Base-by-base conservation (phyloP, 2,888 invertebrate species). In the Ichneumoninae sp. region DNA sequence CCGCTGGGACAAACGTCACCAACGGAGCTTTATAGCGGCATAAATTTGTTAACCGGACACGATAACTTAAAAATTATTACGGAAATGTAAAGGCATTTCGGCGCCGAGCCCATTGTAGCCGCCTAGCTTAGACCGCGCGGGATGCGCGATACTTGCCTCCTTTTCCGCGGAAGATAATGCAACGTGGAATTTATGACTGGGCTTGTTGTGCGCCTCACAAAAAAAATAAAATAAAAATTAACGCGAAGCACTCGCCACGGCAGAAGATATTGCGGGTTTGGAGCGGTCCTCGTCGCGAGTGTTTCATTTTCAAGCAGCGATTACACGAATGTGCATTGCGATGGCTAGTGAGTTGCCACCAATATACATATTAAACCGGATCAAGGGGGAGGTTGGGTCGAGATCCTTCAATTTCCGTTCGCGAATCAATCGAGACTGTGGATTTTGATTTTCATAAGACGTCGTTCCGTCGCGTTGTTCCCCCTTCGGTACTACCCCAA, bases 161-260 rank as follows among this genome's bases (percentile, higher is more conserved):
- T 92, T 92, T 93, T 91, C 91, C 91, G 93, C 89, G 89, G 90
- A 90, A 93, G 93, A 93, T 93, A 93, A 93, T 93, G 90, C 91
- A 88, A 85, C 86, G 81, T 85, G 88, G 86, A 89, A 93, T 93
- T 93, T 93, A 93, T 91, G 92, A 91, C 68, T 52, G 65, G 10
- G 52, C 69, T 57, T 40, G 47, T 47, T 60, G 44, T 63, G n/a
- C 26, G 44, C 26, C 47, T 60, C n/a, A 33, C 16, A 30, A 63
- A 63, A 63, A 63, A 33, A 6, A 33, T 16, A 33, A 50, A 70
- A 22, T 1, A 22, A 73, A 73, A 74, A 77, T 54, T 54, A 74
- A 81, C 77, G 54, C 54, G 10, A 44, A 76, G 66, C 66, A 26
- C 78, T 78, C 16, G 74, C 65, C 22, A 65, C 50, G 63, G 63